Evolutionary conservation across 2,888 invertebrate species (phyloP), one percentile per base, ranked within the genome.

Genomic region (Argyresthia goedartella): DNA sequence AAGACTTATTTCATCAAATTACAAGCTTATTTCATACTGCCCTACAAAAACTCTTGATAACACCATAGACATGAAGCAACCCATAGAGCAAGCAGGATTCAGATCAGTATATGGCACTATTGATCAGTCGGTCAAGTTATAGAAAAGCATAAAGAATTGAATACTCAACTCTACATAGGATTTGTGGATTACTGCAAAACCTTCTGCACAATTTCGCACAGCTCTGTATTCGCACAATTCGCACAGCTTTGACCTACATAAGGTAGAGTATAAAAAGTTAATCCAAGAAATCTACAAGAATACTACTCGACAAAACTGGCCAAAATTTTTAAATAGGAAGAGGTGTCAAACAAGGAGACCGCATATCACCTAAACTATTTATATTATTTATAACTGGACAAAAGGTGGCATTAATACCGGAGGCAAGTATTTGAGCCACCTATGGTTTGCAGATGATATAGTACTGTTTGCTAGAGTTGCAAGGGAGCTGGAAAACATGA

Each of bases 101-200:
- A 36, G 36, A 36, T 9, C 36, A 36, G 9, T 8, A 36, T 36
- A 8, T 9, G 7, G 8, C 7, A 36, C 36, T 7, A 36, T 36
- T 36, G 36, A 36, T 36, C 9, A 7, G 7, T 36, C 7, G 9
- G 8, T 8, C 36, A 36, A 36, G 9, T 36, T 8, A 36, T 36
- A 8, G 47, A 14, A 14, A 10, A 36, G 36, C 9, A 36, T 9
- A 36, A 36, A 36, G 36, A 36, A 36, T 36, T 36, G 8, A 36
- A 36, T 9, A 8, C n/a, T n/a, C n/a, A n/a, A n/a, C n/a, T n/a
- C n/a, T n/a, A n/a, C n/a, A n/a, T n/a, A n/a, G n/a, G n/a, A n/a
- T 59, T 59, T 46, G 49, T 57, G 1, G 57, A 58, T n/a, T 58
- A 56, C 33, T 13, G 41, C 11, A 58, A 58, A 25, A 55, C 55